These are phyloP conservation scores for Salarias fasciatus DNA, from an alignment of 2,797 vertebrate species.

Conservation along the genomic window DNA sequence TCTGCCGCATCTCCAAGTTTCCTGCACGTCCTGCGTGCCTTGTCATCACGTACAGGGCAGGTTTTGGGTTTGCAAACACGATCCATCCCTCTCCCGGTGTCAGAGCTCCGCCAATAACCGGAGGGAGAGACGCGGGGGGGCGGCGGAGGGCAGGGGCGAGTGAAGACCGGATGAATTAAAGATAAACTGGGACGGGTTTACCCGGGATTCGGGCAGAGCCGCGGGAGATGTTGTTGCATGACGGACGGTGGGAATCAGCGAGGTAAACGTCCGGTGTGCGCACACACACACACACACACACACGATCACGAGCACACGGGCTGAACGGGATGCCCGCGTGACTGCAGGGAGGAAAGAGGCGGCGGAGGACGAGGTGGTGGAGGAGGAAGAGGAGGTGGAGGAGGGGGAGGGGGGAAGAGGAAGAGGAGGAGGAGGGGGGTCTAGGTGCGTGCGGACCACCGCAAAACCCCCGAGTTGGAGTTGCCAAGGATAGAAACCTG, in stretches of 20 bases:
- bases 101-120: conserved; percentile 25
- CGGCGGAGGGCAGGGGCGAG: conserved; percentile 30
- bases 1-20: conserved; percentile 68
- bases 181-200: conserved; percentile 8
- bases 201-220: not conserved
- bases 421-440: not conserved
- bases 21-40: conserved; percentile 71
- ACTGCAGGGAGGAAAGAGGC: conserved; percentile 82
- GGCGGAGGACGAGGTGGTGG: conserved; percentile 34
- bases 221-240: conserved; percentile 38
- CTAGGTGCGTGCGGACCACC: conserved; percentile 52
- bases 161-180: not conserved
- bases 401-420: conserved; percentile 8
- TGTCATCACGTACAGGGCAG: conserved; percentile 75
- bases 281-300: conserved; percentile 13
- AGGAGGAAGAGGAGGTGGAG: conserved; percentile 18
- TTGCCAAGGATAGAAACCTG: conserved; percentile 38
- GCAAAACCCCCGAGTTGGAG: conserved; percentile 61
- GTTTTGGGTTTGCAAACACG: conserved; percentile 71
- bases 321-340: conserved; percentile 81
- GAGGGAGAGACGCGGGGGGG: conserved; percentile 16
- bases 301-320: conserved; percentile 55
- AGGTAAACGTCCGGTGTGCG: conserved; percentile 71
- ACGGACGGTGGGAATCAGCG: conserved; percentile 64
- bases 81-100: conserved; percentile 28